Base-by-base conservation (phyloP, 1,140 invertebrate species). In the Drosophila parvula region DNA sequence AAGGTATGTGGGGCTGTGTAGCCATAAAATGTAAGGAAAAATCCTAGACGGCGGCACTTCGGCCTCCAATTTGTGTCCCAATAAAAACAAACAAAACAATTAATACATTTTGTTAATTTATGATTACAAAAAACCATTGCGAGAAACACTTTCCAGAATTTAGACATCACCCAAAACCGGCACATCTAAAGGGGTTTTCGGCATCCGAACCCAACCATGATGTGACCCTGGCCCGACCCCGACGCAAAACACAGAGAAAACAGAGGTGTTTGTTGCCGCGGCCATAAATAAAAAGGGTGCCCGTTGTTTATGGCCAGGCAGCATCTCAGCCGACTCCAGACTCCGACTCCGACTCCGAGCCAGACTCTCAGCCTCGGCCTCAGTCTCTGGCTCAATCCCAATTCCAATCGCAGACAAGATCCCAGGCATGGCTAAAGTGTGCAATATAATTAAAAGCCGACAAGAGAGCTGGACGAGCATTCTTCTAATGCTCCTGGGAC, bases 41-140 rank as follows among this genome's bases (percentile, higher is more conserved):
- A 75, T 65, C 73, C 53, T 75, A 75, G 61, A 53, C 78, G 80
- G 79, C 84, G 84, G 84, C 84, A 83, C 78, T 76, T 47, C 28
- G 62, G 62, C 84, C 65, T 84, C 88, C 79, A 90, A 90, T 90
- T 71, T 44, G 61, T 77, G 73, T 77, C 68, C 48, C 73, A 88
- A 89, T 90, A 90, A 88, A 90, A 77, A 78, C 74, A 91, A 82
- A 90, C 83, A 85, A 85, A 91, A 90, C 89, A 91, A 90, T 91
- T 91, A 91, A 91, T 89, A 91, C 81, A 91, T 89, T 90, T 91
- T 91, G 84, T 91, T 89, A 91, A 91, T 91, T 91, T 91, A 91
- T 91, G 89, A 91, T 90, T 90, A 80, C 74, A 80, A 88, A 90
- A 82, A 88, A 90, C 89, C 85, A 89, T 88, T 88, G 83, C 83